Evolutionary conservation across 2,113 vertebrate genomes (phyloP).

Genomic region (Chamaea fasciata): DNA sequence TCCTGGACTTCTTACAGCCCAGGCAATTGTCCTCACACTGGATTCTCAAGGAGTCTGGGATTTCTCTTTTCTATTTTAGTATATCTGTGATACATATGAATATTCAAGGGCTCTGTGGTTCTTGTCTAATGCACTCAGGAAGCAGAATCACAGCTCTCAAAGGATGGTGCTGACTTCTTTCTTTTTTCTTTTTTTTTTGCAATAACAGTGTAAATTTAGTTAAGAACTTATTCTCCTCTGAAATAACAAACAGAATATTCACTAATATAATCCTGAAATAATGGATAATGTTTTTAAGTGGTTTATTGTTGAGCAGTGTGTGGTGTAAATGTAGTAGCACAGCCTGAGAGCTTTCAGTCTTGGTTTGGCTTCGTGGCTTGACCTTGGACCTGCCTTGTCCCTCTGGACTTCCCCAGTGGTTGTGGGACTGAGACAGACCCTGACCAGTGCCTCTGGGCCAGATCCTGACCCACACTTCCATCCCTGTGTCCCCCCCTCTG

Average conservation of each 20-base stretch:
- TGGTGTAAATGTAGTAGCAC: background rate
- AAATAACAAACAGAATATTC: background rate
- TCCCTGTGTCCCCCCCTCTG: background rate
- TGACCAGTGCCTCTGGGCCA: background rate
- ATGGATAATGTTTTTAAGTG: background rate
- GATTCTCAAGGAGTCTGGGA: background rate
- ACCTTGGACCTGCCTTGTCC: background rate
- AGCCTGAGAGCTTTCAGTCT: background rate
- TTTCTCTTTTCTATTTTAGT: background rate
- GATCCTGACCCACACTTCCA: background rate
- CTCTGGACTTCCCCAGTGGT: background rate
- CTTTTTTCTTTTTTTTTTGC: background rate
- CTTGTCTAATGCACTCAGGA: background rate
- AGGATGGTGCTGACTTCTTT: fast-evolving
- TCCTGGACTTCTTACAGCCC: background rate
- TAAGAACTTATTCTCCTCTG: background rate
- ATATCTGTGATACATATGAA: background rate
- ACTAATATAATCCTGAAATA: background rate
- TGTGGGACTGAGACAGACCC: background rate
- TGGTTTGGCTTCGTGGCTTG: background rate
- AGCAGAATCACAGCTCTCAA: background rate
- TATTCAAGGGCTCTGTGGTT: background rate
- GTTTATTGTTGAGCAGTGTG: background rate
- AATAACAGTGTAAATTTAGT: background rate
- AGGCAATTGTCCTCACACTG: background rate